Percentiles rank a stretch among this genome's conserved stretches.
phyloP scores from a whole-genome alignment of 2,797 vertebrate genomes.

The Poeciliopsis turneri region DNA sequence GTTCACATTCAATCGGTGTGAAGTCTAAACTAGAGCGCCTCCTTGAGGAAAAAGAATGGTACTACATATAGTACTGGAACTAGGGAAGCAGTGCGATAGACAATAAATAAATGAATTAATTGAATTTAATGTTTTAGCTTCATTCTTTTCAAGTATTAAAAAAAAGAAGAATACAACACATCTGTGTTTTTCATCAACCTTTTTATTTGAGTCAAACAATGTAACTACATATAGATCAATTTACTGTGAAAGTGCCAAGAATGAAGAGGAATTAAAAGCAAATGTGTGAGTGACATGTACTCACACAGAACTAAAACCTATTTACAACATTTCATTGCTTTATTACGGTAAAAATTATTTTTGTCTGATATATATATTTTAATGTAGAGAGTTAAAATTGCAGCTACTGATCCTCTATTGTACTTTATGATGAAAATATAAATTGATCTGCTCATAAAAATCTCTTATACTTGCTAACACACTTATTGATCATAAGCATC shows the following conservation, averaged over 20 bases:
- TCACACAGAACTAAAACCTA: neutral
- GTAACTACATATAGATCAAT: neutral
- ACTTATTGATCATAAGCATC: neutral
- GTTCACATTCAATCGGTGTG: slow-evolving; percentile 50
- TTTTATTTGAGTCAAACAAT: neutral
- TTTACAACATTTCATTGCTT: neutral
- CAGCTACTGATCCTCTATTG: neutral
- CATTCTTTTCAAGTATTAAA: neutral
- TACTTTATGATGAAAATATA: neutral
- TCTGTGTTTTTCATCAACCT: neutral
- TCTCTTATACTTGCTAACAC: neutral
- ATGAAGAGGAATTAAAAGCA: neutral
- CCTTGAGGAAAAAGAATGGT: fast-evolving
- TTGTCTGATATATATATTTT: neutral
- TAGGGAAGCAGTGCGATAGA: neutral
- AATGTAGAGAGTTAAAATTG: neutral
- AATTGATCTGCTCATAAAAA: neutral
- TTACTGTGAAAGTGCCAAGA: neutral
- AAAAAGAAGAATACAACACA: neutral
- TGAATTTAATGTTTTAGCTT: neutral
- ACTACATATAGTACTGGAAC: neutral
- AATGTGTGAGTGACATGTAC: neutral
- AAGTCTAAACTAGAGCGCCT: slow-evolving; percentile 25
- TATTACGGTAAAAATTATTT: neutral
- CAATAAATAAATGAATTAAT: neutral